These are phyloP conservation scores for Megathymus violae DNA, from an alignment of 1,140 invertebrate genomes.

Conservation along the genomic window DNA sequence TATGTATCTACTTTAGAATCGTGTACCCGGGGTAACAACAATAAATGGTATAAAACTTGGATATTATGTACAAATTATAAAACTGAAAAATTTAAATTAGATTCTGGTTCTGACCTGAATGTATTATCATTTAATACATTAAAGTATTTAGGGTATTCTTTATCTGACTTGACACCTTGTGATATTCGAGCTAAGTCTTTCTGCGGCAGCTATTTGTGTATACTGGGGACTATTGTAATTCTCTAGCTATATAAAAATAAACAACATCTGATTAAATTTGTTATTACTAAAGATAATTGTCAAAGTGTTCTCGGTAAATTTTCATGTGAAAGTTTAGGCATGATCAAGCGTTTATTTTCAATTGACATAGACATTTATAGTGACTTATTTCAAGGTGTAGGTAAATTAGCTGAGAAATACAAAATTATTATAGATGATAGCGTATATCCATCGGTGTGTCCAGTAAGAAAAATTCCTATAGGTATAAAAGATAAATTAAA, in stretches of 20 bases:
- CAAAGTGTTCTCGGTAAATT: conserved; percentile 12
- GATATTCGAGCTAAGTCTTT: background rate
- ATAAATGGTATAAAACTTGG: too few relatives aligned
- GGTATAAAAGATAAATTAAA: conserved; percentile 21
- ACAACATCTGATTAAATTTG: conserved; percentile 9
- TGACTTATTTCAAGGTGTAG: conserved; percentile 22
- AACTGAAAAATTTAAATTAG: too few relatives aligned
- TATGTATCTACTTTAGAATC: too few relatives aligned
- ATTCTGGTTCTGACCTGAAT: too few relatives aligned
- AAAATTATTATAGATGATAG: conserved; percentile 20
- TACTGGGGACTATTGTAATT: conserved; percentile 4
- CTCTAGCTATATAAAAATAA: background rate
- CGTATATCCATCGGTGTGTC: conserved; percentile 8
- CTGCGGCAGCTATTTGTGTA: background rate
- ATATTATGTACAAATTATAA: too few relatives aligned
- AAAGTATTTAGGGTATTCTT: too few relatives aligned
- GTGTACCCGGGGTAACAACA: too few relatives aligned
- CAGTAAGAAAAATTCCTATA: conserved; percentile 29
- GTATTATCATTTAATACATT: too few relatives aligned
- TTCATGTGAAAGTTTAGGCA: conserved; percentile 12
- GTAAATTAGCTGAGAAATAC: conserved; percentile 19
- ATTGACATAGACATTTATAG: conserved; percentile 15
- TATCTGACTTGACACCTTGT: too few relatives aligned
- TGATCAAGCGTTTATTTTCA: conserved; percentile 13
- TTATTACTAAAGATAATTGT: conserved; percentile 15